Evolutionary conservation across 2,888 invertebrate species (phyloP), one percentile per base, ranked within the genome.

Genomic region (Ophion ellenae): DNA sequence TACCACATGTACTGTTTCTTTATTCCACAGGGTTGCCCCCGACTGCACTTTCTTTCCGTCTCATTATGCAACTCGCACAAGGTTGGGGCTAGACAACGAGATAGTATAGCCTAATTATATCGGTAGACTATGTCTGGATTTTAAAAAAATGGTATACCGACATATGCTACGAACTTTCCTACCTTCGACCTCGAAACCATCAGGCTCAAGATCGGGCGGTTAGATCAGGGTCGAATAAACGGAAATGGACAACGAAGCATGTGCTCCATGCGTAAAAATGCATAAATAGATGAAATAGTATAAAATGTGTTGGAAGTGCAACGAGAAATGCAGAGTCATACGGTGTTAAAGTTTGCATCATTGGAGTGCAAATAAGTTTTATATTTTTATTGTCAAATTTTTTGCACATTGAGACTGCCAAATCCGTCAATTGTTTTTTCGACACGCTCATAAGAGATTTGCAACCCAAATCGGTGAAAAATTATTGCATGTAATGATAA

Each of bases 31-130:
- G 63, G 77, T 69, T 79, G 36, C 71, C 63, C 63, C 80, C 69
- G 85, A 76, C 79, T 80, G 79, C 85, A 75, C 59, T 69, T 69
- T 69, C 28, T 78, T 69, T 61, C 69, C 40, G 67, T 70, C 78
- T 74, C 69, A 59, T 78, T 78, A 78, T 81, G 77, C 73, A 69
- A 47, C 47, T 59, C 20, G 20, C 63, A 70, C 36, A 76, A 61
- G 28, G 64, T 14, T n/a, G 59, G 64, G 20, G 20, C 71, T 78
- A 74, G 77, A 74, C 77, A 64, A 77, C 76, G 80, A 40, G 47
- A 36, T 11, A 67, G 66, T 57, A 11, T 57, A 36, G 24, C 57
- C 11, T 77, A 57, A 28, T 36, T 57, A 77, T 20, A 57, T 61
- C 20, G 66, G 47, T 61, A 45, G 67, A 57, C 70, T 45, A 81